phyloP scores from a whole-genome alignment of 2,888 invertebrate genomes.

The Chaetoderma sp. region DNA sequence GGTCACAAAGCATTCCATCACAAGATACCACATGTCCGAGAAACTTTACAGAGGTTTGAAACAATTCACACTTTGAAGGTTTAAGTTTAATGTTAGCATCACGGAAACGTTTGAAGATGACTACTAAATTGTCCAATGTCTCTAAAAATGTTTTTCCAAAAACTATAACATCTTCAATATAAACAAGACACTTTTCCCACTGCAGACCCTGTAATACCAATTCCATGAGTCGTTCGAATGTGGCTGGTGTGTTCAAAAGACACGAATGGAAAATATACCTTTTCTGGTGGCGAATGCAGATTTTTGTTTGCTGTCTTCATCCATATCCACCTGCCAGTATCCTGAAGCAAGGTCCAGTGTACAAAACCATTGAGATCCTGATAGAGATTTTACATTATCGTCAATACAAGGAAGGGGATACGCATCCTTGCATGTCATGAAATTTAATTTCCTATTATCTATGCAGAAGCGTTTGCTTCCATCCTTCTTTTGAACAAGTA shows the following conservation, averaged over 20 bases:
- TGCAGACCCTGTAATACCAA: slow-evolving; percentile 44
- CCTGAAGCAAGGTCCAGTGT: slow-evolving; percentile 17
- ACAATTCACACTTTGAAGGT: slow-evolving; percentile 39
- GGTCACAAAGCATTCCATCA: slow-evolving; percentile 25
- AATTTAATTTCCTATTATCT: too few relatives aligned
- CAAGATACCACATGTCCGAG: slow-evolving; percentile 38
- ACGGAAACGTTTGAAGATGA: slow-evolving; percentile 31
- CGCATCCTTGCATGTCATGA: too few relatives aligned
- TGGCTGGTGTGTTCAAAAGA: slow-evolving; percentile 61
- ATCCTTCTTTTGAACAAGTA: too few relatives aligned
- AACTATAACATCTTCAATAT: slow-evolving; percentile 63
- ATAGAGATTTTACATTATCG: too few relatives aligned
- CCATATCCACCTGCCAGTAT: slow-evolving; percentile 28
- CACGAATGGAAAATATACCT: slow-evolving; percentile 48
- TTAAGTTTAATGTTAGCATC: slow-evolving; percentile 38
- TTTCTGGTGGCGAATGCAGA: slow-evolving; percentile 42
- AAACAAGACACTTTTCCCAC: slow-evolving; percentile 55
- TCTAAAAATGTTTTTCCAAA: slow-evolving; percentile 36
- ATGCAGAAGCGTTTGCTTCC: too few relatives aligned
- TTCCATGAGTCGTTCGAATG: slow-evolving; percentile 60
- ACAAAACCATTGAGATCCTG: slow-evolving; percentile 17
- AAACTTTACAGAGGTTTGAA: slow-evolving; percentile 24
- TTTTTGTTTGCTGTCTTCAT: slow-evolving; percentile 30
- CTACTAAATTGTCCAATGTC: slow-evolving; percentile 24
- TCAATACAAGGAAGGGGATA: too few relatives aligned